These are phyloP conservation scores for Parnassius mnemosyne DNA, from an alignment of 2,888 invertebrate species.

Conservation along the genomic window DNA sequence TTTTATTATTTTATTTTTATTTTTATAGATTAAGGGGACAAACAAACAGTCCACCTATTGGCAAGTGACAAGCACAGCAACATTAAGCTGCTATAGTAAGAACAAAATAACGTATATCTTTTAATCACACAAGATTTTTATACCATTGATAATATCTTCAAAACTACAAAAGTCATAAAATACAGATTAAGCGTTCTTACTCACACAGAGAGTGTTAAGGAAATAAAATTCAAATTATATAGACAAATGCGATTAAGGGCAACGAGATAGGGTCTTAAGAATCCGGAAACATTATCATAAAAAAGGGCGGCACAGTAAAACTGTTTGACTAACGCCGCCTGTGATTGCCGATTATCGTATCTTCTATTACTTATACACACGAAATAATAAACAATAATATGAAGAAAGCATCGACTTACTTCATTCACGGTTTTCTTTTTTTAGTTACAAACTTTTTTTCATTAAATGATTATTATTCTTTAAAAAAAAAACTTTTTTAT, in stretches of 20 bases:
- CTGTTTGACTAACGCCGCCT: conserved; percentile 10
- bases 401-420: too few species aligned
- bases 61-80: too few species aligned
- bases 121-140: too few species aligned
- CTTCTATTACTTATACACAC: conserved; percentile 15
- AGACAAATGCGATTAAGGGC: conserved; percentile 19
- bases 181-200: conserved; percentile 6
- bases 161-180: background rate
- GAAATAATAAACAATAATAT: conserved; percentile 7
- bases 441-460: too few species aligned
- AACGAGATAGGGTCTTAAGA: conserved; percentile 16
- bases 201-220: conserved; percentile 11
- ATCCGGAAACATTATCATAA: conserved; percentile 22
- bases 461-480: too few species aligned
- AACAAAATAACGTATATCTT: too few species aligned
- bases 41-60: too few species aligned
- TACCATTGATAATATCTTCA: background rate
- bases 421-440: too few species aligned
- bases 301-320: conserved; percentile 21
- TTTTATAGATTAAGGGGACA: too few species aligned
- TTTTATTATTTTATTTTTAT: too few species aligned
- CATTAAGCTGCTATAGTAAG: too few species aligned
- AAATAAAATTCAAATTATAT: conserved; percentile 20
- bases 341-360: conserved; percentile 17
- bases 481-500: too few species aligned